phyloP scores from a whole-genome alignment of 37 sponge, comb jelly and placozoan genomes.

The Ephydatia muelleri region DNA sequence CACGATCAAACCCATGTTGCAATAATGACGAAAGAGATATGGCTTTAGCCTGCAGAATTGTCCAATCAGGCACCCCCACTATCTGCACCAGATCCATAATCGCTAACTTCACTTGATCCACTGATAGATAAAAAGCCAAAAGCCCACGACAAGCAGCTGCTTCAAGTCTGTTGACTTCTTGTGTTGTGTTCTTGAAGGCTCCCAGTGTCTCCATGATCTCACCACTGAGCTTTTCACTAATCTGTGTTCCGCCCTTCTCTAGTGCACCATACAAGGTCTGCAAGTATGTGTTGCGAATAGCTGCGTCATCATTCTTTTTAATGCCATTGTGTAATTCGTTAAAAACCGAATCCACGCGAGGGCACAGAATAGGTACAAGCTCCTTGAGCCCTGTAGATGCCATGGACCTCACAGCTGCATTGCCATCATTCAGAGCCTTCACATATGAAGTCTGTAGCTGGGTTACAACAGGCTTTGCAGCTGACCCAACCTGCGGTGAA shows the following conservation, averaged over 20 bases:
- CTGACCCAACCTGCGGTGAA: constrained; percentile 61
- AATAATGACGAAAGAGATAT: constrained; percentile 43
- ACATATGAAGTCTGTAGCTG: constrained; percentile 97
- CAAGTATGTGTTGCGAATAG: constrained; percentile 24
- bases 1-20: constrained; percentile 12
- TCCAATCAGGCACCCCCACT: constrained; percentile 49
- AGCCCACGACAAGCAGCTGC: constrained; percentile 11
- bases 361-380: constrained; percentile 55
- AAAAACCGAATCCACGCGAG: constrained; percentile 86
- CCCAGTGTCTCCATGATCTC: constrained; percentile 18
- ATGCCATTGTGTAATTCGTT: constrained; percentile 88
- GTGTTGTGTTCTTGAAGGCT: neutral
- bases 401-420: constrained; percentile 69
- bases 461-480: constrained; percentile 87
- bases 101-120: neutral
- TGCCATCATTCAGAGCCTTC: constrained; percentile 88
- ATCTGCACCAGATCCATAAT: constrained; percentile 22
- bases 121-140: constrained; percentile 10
- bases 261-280: constrained; percentile 37
- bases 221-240: constrained; percentile 15
- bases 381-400: constrained; percentile 77
- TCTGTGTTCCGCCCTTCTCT: constrained; percentile 25
- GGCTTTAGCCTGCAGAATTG: constrained; percentile 59
- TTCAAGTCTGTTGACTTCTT: constrained; percentile 17
- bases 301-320: constrained; percentile 74